A percentile compares a stretch with the other conserved stretches of the same genome.
Conservation (phyloP, 2,113 vertebrate genomes). For the Sterna hirundo region DNA sequence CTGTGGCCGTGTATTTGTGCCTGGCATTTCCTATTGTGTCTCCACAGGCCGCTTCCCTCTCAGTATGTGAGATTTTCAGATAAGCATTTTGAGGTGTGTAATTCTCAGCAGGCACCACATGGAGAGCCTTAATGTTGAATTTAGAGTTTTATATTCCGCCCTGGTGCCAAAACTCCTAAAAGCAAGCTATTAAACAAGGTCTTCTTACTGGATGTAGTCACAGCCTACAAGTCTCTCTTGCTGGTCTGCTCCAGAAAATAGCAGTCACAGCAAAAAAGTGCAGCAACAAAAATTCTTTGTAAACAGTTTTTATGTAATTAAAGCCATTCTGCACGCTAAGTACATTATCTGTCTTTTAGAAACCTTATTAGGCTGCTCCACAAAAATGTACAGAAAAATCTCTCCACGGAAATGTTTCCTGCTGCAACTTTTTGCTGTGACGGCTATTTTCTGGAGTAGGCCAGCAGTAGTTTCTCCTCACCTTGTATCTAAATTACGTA, state of each 20-base stretch:
- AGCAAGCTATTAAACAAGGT: not conserved
- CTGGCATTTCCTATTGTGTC: not conserved
- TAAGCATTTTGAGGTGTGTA: not conserved
- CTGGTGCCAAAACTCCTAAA: slow-evolving; percentile 9
- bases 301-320: not conserved
- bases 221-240: not conserved
- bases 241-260: not conserved
- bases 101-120: not conserved
- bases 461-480: not conserved
- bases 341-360: not conserved
- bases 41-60: not conserved
- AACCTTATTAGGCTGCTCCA: not conserved
- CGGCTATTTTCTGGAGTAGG: not conserved
- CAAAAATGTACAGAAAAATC: not conserved
- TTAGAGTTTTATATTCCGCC: slow-evolving; percentile 17
- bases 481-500: not conserved
- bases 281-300: not conserved
- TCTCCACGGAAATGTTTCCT: not conserved
- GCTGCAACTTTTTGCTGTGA: not conserved
- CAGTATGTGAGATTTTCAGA: not conserved
- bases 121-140: slow-evolving; percentile 18
- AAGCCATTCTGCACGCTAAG: not conserved
- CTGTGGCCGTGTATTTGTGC: not conserved
- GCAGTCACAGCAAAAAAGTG: not conserved
- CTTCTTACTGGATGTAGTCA: not conserved